Base-by-base conservation (phyloP, 2,797 vertebrate species). In the Macrochelys suwanniensis region DNA sequence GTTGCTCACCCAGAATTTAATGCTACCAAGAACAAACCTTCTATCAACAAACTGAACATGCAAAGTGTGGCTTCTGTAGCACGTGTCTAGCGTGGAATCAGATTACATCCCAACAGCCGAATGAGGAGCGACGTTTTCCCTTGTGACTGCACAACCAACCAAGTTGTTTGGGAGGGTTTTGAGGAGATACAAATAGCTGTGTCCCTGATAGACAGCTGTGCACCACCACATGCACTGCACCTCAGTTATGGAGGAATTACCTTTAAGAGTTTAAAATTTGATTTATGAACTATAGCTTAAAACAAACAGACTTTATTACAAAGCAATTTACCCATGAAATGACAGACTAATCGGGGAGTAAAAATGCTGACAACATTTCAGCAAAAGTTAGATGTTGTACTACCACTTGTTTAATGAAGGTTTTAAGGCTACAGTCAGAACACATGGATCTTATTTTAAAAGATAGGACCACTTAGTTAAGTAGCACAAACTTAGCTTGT, bases 241-340 rank as follows among this genome's bases (percentile, higher is more conserved):
- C 97, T 96, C 97, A 97, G 33, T 95, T 92, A 92, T 84, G 76
- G 96, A 97, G 68, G 96, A 92, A 85, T 57, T 88, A 33, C 45
- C 74, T 80, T 92, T 76, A 59, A 33, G 80, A 85, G 53, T 89
- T 95, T 95, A 79, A 91, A 65, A 83, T 86, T n/a, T 85, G 79
- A 96, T 89, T 87, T 86, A 88, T 0, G 50, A 90, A 85, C 76
- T 93, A 94, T 89, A 94, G 89, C 89, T 94, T 92, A 93, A 92
- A 81, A 84, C 33, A 87, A 77, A 47, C 13, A 57, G 56, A 61
- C 53, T 71, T 23, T 71, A 49, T 9, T 90, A 76, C 53, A 28
- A 87, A 95, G 79, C 11, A 10, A 12, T 89, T 80, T 89, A 89
- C 65, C 57, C 77, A 74, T 82, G 53, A 95, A 93, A 42, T 71